Evolutionary conservation across 2,113 vertebrate genomes (phyloP).

Genomic region (Euleptes europaea): DNA sequence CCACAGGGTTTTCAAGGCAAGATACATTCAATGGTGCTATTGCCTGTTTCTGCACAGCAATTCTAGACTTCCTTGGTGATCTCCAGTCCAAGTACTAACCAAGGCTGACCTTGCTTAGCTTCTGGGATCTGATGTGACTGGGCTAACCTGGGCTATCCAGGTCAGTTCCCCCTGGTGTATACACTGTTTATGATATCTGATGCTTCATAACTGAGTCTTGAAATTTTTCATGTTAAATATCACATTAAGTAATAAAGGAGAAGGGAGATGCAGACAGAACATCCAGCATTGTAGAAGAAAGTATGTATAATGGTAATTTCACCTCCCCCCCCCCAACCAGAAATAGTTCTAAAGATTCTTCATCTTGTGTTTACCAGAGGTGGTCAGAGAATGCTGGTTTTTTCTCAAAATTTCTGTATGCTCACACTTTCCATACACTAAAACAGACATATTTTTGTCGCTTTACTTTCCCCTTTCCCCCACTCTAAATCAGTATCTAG

Average conservation of each 20-base stretch:
- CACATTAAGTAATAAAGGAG: neutral
- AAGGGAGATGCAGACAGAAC: neutral
- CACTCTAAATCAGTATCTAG: neutral
- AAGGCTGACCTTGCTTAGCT: too few relatives aligned
- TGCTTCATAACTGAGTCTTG: neutral
- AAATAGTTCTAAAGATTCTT: neutral
- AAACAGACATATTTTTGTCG: neutral
- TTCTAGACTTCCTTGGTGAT: too few relatives aligned
- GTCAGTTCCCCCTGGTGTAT: too few relatives aligned
- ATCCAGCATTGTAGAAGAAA: neutral
- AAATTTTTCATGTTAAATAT: neutral
- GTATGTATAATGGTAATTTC: neutral
- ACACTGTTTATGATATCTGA: neutral
- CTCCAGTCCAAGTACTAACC: too few relatives aligned
- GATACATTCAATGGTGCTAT: too few relatives aligned
- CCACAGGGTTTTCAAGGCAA: too few relatives aligned
- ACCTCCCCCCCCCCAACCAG: neutral
- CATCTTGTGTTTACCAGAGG: neutral
- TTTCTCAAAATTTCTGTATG: neutral
- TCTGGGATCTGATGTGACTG: too few relatives aligned
- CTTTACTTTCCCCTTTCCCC: neutral
- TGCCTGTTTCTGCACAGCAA: too few relatives aligned
- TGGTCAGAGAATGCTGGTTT: neutral
- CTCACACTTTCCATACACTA: neutral
- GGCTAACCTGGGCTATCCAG: too few relatives aligned